Percentiles rank a stretch among this genome's conserved stretches.
Conservation (phyloP, 2,113 vertebrate species). For the Embiotoca jacksoni region DNA sequence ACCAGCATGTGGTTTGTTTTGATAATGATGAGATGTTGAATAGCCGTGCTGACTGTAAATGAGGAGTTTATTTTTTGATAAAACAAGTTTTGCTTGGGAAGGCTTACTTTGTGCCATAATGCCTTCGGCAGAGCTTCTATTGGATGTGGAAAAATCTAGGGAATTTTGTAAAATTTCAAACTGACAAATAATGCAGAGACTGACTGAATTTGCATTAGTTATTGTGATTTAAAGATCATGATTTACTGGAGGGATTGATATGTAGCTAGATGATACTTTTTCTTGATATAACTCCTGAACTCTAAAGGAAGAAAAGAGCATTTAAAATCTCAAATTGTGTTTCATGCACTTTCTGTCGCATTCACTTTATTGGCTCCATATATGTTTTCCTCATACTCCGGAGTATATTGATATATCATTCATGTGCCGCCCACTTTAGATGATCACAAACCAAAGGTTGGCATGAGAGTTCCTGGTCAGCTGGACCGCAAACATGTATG, state of each 20-base stretch:
- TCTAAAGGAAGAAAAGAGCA: constrained; percentile 46
- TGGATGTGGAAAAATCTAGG: no score
- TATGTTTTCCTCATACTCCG: constrained; percentile 68
- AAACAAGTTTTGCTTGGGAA: no score
- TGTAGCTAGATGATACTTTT: constrained; percentile 36
- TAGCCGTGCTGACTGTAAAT: no score
- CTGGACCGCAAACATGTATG: constrained; percentile 78
- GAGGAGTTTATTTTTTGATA: no score
- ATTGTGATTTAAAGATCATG: no score
- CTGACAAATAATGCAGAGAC: no score
- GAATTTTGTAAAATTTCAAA: no score
- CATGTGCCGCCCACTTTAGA: constrained; percentile 54
- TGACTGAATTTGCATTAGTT: no score
- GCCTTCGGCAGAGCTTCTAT: no score
- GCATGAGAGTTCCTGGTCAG: constrained; percentile 67
- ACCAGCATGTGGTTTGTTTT: no score
- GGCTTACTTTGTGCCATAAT: no score
- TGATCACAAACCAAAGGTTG: constrained; percentile 74
- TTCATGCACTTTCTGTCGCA: constrained; percentile 52
- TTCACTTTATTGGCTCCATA: constrained; percentile 72
- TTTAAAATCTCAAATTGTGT: constrained; percentile 59
- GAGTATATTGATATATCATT: constrained; percentile 69
- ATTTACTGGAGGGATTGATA: background rate
- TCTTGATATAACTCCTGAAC: constrained; percentile 38
- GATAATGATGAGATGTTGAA: no score